Percentiles rank a stretch among this genome's conserved stretches.
Conservation (phyloP, 2,113 vertebrate genomes). For the Eidolon helvum region DNA sequence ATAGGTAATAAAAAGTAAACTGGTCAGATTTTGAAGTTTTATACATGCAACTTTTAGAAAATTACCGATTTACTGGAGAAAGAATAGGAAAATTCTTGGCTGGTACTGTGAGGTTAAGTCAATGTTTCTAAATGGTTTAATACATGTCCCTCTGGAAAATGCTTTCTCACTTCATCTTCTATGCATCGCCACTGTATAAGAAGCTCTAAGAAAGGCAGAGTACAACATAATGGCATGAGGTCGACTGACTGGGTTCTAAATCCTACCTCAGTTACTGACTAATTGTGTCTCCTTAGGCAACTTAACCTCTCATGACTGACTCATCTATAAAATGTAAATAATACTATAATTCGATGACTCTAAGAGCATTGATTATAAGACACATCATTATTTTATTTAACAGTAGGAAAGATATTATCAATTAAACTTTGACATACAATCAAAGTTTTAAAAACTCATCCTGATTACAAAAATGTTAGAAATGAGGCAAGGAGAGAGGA, state of each 20-base stretch:
- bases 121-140: background rate
- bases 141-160: background rate
- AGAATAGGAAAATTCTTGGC: background rate
- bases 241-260: background rate
- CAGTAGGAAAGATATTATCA: conserved; percentile 41
- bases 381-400: conserved; percentile 50
- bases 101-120: background rate
- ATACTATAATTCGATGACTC: conserved; percentile 28
- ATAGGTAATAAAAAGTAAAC: background rate
- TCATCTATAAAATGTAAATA: conserved; percentile 61
- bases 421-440: conserved; percentile 56
- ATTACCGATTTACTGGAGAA: background rate
- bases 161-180: background rate
- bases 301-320: background rate
- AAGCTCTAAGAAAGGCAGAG: background rate
- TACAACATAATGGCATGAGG: background rate
- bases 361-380: conserved; percentile 41
- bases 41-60: background rate
- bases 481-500: background rate
- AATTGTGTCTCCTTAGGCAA: background rate
- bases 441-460: conserved; percentile 55
- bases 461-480: conserved; percentile 28
- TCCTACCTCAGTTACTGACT: background rate
- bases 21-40: conserved; percentile 41
- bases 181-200: background rate